A percentile compares a stretch with the other conserved stretches of the same genome.
phyloP scores from a whole-genome alignment of 2,888 invertebrate species.

The Zygaena filipendulae region DNA sequence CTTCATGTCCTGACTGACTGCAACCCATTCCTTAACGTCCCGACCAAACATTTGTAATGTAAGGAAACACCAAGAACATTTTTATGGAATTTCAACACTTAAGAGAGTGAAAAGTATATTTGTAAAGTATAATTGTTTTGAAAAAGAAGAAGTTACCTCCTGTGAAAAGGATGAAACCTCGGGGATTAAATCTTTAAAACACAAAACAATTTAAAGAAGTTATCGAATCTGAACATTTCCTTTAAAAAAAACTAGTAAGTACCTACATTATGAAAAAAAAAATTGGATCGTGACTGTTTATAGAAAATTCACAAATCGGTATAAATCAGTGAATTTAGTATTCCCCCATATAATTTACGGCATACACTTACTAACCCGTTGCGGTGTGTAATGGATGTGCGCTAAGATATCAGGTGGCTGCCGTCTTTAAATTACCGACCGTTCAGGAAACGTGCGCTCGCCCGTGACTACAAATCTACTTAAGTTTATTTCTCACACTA shows the following conservation, averaged over 20 bases:
- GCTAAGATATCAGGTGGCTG: slow-evolving; percentile 54
- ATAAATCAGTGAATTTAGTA: slow-evolving; percentile 58
- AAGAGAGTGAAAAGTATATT: too few species aligned
- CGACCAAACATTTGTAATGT: too few species aligned
- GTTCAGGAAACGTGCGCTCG: slow-evolving; percentile 48
- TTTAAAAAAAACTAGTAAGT: neutral
- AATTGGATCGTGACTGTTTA: slow-evolving; percentile 5
- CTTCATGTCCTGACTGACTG: too few species aligned
- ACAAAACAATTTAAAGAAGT: neutral
- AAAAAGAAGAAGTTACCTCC: too few species aligned
- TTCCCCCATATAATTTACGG: slow-evolving; percentile 55
- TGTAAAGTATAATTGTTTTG: too few species aligned
- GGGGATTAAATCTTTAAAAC: too few species aligned
- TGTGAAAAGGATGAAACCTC: too few species aligned
- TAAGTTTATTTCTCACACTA: slow-evolving; percentile 51
- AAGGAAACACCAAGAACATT: too few species aligned
- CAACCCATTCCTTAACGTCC: too few species aligned
- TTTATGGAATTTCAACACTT: too few species aligned
- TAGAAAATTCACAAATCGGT: slow-evolving; percentile 43
- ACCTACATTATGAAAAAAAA: neutral
- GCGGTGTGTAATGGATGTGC: slow-evolving; percentile 57
- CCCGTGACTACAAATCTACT: slow-evolving; percentile 53
- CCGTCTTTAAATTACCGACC: slow-evolving; percentile 61
- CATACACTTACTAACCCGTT: slow-evolving; percentile 41
- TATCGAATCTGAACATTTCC: neutral